Conservation (phyloP, 1,140 invertebrate genomes). For the Drosophila pseudoananassae region DNA sequence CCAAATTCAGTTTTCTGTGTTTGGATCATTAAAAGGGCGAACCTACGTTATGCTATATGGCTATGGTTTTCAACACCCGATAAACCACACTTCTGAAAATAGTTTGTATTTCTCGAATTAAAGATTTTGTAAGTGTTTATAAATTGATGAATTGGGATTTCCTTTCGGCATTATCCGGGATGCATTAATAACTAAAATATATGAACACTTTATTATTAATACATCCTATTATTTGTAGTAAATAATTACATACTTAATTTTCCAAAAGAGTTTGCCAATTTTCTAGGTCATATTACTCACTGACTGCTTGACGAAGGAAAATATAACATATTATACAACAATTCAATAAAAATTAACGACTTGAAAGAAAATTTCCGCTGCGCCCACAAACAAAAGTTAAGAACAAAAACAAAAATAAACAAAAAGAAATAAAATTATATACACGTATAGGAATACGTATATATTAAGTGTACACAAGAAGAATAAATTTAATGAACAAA, state of each 20-base stretch:
- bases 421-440: conserved; percentile 48
- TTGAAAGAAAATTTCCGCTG: conserved; percentile 72
- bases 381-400: conserved; percentile 42
- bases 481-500: conserved; percentile 45
- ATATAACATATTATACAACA: conserved; percentile 60
- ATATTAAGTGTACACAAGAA: conserved; percentile 21
- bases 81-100: conserved; percentile 21
- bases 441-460: conserved; percentile 11
- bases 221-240: not conserved
- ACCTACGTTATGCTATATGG: conserved; percentile 23
- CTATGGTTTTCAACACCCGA: conserved; percentile 26
- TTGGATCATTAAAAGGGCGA: not conserved
- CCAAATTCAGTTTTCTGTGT: not conserved
- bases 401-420: conserved; percentile 54
- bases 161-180: not conserved
- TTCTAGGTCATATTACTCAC: conserved; percentile 19
- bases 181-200: not conserved
- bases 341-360: conserved; percentile 73
- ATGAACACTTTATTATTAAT: not conserved
- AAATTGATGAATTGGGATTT: not conserved
- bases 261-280: not conserved
- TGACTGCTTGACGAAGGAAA: conserved; percentile 41
- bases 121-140: conserved; percentile 16
- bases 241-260: not conserved
- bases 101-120: not conserved